Evolutionary conservation across 2,888 invertebrate species (phyloP).

Genomic region (Ptilodon capucinus): DNA sequence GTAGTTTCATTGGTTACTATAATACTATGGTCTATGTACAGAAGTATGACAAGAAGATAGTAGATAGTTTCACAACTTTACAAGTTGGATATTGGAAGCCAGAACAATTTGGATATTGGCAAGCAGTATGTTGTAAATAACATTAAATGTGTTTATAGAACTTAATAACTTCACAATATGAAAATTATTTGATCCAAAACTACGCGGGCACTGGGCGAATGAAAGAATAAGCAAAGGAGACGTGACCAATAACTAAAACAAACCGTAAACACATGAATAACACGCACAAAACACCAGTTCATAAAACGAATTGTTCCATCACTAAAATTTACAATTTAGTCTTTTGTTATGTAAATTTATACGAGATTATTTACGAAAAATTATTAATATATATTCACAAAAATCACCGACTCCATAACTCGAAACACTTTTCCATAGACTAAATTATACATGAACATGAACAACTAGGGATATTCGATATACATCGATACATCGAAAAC

Average conservation of each 20-base stretch:
- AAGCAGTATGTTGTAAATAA: too few species aligned
- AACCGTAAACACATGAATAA: constrained; percentile 71
- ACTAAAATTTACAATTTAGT: constrained; percentile 16
- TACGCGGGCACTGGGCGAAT: constrained; percentile 21
- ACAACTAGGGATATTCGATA: too few species aligned
- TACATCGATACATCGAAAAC: too few species aligned
- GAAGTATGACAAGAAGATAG: too few species aligned
- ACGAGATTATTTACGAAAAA: constrained; percentile 15
- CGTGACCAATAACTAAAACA: constrained; percentile 62
- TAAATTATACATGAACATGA: not conserved
- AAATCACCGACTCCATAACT: constrained; percentile 10
- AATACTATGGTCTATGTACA: too few species aligned
- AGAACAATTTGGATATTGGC: too few species aligned
- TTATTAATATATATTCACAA: constrained; percentile 16
- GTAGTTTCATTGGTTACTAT: too few species aligned
- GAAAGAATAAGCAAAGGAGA: constrained; percentile 39
- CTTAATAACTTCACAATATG: not conserved
- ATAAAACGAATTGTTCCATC: constrained; percentile 29
- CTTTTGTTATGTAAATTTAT: constrained; percentile 5
- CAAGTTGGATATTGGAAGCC: too few species aligned
- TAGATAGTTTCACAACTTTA: too few species aligned
- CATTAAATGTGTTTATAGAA: too few species aligned
- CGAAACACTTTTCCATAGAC: constrained; percentile 23
- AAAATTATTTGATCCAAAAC: constrained; percentile 28
- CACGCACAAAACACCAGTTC: constrained; percentile 39